These are phyloP conservation scores for Ceratosolen solmsi DNA, from an alignment of 1,140 invertebrate species.

Conservation along the genomic window DNA sequence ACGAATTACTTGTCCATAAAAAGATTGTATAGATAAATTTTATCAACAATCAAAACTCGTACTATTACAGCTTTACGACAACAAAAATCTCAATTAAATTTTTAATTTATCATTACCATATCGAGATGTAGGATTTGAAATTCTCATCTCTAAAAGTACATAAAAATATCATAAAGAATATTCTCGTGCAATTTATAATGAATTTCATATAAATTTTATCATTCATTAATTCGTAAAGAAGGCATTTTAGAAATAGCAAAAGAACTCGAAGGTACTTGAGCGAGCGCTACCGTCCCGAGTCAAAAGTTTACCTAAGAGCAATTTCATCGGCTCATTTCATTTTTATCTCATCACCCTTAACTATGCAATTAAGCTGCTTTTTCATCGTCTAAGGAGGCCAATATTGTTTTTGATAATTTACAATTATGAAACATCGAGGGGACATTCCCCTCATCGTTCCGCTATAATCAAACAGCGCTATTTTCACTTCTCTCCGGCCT, in stretches of 20 bases:
- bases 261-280: not conserved
- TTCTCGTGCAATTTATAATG: not conserved
- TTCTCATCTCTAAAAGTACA: no score
- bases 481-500: constrained; percentile 1
- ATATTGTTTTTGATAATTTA: constrained; percentile 24
- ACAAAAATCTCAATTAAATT: no score
- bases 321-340: constrained; percentile 13
- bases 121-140: no score
- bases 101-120: no score
- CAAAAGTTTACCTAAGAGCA: constrained; percentile 29
- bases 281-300: not conserved
- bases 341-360: not conserved
- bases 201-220: constrained; percentile 22
- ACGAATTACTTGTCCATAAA: no score
- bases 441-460: not conserved
- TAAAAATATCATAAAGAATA: not conserved
- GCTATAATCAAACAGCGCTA: not conserved
- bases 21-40: no score
- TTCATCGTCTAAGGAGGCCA: not conserved
- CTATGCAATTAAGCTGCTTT: not conserved
- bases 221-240: constrained; percentile 6
- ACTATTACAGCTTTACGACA: no score
- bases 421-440: not conserved
- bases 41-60: no score
- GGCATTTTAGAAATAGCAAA: not conserved